phyloP scores from a whole-genome alignment of 1,140 invertebrate species.

The Ruditapes philippinarum region DNA sequence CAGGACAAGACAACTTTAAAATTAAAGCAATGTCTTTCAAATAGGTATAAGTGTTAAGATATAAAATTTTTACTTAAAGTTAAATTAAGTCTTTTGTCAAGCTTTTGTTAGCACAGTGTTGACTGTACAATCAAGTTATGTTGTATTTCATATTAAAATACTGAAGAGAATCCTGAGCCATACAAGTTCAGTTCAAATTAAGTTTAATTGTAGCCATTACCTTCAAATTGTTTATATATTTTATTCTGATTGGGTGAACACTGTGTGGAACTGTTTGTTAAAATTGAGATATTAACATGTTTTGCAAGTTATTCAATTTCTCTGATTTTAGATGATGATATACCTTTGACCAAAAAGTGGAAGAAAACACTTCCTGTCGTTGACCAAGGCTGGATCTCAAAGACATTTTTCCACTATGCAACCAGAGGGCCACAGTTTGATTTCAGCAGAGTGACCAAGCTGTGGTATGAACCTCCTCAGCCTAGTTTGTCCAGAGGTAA shows the following conservation, averaged over 20 bases:
- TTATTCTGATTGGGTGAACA: background rate
- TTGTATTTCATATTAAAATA: constrained; percentile 1
- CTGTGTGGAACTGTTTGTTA: background rate
- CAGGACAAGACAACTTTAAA: background rate
- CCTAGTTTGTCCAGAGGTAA: constrained; percentile 35
- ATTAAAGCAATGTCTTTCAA: background rate
- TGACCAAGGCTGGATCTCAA: constrained; percentile 38
- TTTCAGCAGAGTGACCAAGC: constrained; percentile 40
- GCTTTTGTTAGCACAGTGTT: background rate
- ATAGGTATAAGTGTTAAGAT: constrained; percentile 1
- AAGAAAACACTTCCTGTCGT: constrained; percentile 48
- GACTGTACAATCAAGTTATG: background rate
- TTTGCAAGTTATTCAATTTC: constrained; percentile 4
- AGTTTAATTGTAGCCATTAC: background rate
- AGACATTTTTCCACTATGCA: constrained; percentile 3
- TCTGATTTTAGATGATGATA: constrained; percentile 37
- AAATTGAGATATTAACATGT: background rate
- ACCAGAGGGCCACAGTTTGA: constrained; percentile 48
- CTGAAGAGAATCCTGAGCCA: no score
- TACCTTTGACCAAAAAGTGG: constrained; percentile 46
- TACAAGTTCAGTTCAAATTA: background rate
- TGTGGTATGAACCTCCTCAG: constrained; percentile 57
- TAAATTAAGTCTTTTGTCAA: background rate
- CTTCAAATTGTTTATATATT: background rate
- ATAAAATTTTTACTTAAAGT: background rate